Evolutionary conservation across 2,113 vertebrate genomes (phyloP).

Genomic region (Dasyurus viverrinus): DNA sequence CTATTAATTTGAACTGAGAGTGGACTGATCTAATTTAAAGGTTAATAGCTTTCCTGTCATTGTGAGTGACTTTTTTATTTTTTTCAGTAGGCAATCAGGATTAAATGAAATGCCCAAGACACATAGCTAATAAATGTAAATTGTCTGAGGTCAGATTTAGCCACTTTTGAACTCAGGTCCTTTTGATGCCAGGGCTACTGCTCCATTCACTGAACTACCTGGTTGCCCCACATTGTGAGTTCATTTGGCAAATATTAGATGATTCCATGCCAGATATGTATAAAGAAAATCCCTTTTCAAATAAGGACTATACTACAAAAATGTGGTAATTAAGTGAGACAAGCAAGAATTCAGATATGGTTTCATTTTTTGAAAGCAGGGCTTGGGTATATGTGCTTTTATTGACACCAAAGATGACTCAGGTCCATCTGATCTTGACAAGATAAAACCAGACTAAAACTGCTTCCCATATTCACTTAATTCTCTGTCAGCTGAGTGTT

Average conservation of each 20-base stretch:
- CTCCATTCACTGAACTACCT: too few relatives aligned
- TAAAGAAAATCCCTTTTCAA: neutral
- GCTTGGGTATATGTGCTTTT: neutral
- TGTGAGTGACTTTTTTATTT: neutral
- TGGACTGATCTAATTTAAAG: neutral
- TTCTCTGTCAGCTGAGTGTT: neutral
- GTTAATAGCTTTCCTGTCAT: neutral
- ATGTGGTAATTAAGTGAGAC: neutral
- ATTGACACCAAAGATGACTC: neutral
- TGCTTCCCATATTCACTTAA: neutral
- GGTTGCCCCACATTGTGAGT: neutral
- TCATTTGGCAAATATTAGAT: neutral
- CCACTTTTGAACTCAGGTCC: too few relatives aligned
- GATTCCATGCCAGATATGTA: neutral
- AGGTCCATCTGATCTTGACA: neutral
- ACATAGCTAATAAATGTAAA: too few relatives aligned
- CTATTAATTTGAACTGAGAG: neutral
- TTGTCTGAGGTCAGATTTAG: too few relatives aligned
- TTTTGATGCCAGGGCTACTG: too few relatives aligned
- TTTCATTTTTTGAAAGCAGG: neutral
- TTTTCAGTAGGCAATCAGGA: too few relatives aligned
- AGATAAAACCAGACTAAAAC: neutral
- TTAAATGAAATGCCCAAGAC: too few relatives aligned
- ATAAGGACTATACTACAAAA: neutral
- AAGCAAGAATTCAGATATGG: too few relatives aligned